Evolutionary conservation across 2,888 invertebrate genomes (phyloP).

Genomic region (Eubasilissa splendida): DNA sequence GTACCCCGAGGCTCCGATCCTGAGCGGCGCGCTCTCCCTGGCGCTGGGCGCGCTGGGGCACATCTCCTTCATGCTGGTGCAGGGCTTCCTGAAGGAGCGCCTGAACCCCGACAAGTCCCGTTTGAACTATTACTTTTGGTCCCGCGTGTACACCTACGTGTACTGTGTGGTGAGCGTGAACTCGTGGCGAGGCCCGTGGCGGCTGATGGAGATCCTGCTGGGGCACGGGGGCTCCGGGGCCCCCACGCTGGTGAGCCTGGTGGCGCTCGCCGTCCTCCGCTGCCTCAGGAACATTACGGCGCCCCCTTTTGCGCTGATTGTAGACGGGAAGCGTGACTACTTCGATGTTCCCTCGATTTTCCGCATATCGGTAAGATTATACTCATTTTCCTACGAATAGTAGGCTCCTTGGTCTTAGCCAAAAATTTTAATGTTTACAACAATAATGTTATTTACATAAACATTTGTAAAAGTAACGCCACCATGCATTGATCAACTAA

Average conservation of each 20-base stretch:
- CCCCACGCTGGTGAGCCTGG: constrained; percentile 76
- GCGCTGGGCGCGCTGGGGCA: constrained; percentile 81
- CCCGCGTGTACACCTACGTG: constrained; percentile 81
- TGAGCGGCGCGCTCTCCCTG: constrained; percentile 80
- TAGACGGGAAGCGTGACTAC: constrained; percentile 84
- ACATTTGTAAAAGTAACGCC: no score
- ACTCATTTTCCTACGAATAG: no score
- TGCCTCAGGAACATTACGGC: constrained; percentile 86
- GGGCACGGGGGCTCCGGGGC: constrained; percentile 75
- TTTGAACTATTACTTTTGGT: constrained; percentile 78
- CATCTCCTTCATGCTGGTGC: constrained; percentile 79
- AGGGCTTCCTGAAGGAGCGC: constrained; percentile 73
- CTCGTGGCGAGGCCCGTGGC: constrained; percentile 91
- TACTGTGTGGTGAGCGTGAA: constrained; percentile 89
- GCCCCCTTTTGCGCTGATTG: constrained; percentile 84
- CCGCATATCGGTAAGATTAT: constrained; percentile 80
- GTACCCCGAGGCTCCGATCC: constrained; percentile 73
- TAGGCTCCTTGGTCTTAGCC: no score
- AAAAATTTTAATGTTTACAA: no score
- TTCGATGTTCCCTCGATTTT: constrained; percentile 91
- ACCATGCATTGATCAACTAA: no score
- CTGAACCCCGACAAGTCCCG: constrained; percentile 80
- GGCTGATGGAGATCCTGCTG: constrained; percentile 79
- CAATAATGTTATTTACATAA: no score
- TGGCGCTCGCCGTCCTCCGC: constrained; percentile 78